phyloP scores from a whole-genome alignment of 2,888 invertebrate genomes.

The Cremastinae sp. region DNA sequence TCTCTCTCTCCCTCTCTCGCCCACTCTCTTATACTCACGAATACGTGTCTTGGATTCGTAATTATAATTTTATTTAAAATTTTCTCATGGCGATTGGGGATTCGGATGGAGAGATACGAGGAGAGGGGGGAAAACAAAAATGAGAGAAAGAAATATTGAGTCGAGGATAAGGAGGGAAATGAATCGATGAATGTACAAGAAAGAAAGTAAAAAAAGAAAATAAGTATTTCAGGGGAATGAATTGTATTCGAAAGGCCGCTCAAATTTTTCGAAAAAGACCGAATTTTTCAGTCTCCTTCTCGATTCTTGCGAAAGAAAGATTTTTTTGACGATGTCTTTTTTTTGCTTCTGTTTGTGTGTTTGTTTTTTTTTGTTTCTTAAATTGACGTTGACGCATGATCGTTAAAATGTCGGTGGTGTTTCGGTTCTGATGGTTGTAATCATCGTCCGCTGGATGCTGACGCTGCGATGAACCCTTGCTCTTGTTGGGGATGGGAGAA shows the following conservation, averaged over 20 bases:
- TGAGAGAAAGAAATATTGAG: conserved; percentile 40
- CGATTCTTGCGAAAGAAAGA: conserved; percentile 58
- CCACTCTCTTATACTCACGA: not conserved
- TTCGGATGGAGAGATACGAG: conserved; percentile 45
- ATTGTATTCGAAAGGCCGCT: conserved; percentile 60
- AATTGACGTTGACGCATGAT: conserved; percentile 50
- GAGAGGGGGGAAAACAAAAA: conserved; percentile 51
- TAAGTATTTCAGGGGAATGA: conserved; percentile 52
- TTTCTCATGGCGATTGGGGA: conserved; percentile 64
- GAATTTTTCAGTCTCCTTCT: conserved; percentile 33
- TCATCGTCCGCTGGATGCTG: conserved; percentile 47
- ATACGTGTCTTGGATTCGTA: conserved; percentile 63
- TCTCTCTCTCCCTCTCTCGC: conserved; percentile 13
- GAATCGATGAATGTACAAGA: conserved; percentile 52
- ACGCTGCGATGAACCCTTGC: conserved; percentile 42
- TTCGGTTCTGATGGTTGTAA: conserved; percentile 23
- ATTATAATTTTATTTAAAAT: conserved; percentile 73
- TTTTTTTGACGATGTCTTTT: conserved; percentile 57
- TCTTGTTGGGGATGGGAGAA: conserved; percentile 33
- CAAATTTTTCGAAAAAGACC: conserved; percentile 43
- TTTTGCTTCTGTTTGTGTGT: conserved; percentile 58
- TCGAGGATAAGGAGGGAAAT: conserved; percentile 18
- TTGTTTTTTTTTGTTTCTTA: conserved; percentile 50
- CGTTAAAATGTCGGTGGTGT: conserved; percentile 49
- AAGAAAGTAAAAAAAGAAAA: conserved; percentile 41